A percentile compares a stretch with the other conserved stretches of the same genome.
Evolutionary conservation across 1,140 invertebrate species (phyloP).

Genomic region (Magallana angulata): DNA sequence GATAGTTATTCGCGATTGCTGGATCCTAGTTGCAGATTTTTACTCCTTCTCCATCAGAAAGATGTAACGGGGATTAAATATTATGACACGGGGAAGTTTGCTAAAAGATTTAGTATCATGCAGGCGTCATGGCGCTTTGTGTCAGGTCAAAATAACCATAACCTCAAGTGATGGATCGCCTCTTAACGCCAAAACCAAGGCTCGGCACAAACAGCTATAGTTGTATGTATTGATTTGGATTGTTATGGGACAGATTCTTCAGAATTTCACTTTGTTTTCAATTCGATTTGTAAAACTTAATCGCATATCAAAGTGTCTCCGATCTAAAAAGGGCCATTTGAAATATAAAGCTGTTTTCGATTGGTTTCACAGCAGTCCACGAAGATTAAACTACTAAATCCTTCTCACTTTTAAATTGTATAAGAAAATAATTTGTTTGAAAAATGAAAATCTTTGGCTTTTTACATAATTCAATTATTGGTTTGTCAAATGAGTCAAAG

Average conservation of each 20-base stretch:
- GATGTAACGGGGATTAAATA: background rate
- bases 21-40: background rate
- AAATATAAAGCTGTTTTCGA: background rate
- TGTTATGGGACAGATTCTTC: background rate
- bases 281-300: too few species aligned
- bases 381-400: background rate
- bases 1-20: too few species aligned
- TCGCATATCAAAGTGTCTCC: too few species aligned
- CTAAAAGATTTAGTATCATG: background rate
- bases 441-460: background rate
- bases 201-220: background rate
- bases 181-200: background rate
- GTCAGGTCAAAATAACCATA: slow-evolving; percentile 9
- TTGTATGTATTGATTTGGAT: background rate
- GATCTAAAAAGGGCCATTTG: too few species aligned
- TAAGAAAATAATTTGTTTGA: background rate
- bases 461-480: too few species aligned
- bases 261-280: too few species aligned
- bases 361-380: background rate
- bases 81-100: background rate
- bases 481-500: too few species aligned
- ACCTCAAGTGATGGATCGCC: background rate
- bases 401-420: background rate
- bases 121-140: slow-evolving; percentile 1
- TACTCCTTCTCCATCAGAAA: background rate